Conservation (phyloP, 2,113 vertebrate species). For the Propithecus coquereli region DNA sequence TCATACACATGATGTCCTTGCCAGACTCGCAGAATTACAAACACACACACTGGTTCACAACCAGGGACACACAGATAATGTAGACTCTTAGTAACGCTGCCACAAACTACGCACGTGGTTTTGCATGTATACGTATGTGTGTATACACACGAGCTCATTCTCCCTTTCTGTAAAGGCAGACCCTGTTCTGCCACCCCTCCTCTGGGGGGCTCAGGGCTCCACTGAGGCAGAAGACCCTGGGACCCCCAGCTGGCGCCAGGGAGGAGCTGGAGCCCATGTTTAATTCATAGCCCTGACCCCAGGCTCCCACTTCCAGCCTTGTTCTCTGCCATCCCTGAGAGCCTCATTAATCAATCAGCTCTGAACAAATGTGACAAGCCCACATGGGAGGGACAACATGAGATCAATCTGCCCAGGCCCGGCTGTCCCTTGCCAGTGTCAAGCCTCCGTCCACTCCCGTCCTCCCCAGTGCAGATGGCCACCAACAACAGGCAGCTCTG, state of each 20-base stretch:
- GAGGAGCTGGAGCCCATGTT: constrained; percentile 79
- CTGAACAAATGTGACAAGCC: constrained; percentile 83
- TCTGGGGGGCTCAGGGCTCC: background rate
- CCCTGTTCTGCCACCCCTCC: background rate
- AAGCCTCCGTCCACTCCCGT: background rate
- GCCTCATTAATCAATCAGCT: constrained; percentile 90
- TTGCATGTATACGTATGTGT: accelerated
- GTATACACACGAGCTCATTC: accelerated
- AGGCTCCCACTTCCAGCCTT: constrained; percentile 69
- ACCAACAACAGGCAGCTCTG: background rate
- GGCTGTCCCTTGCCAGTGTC: background rate
- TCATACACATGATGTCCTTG: background rate
- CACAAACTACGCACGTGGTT: accelerated
- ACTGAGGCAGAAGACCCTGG: background rate
- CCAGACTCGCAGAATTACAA: background rate
- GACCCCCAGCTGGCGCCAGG: constrained; percentile 4
- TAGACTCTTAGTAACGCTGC: accelerated
- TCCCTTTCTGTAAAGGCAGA: background rate
- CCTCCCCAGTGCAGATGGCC: background rate
- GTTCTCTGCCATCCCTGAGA: constrained; percentile 79
- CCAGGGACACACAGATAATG: background rate
- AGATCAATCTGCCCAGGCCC: constrained; percentile 84
- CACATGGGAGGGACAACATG: constrained; percentile 39
- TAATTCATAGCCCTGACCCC: constrained; percentile 87
- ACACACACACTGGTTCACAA: background rate